Base-by-base conservation (phyloP, 1,140 invertebrate genomes). In the Brachionus rubens region DNA sequence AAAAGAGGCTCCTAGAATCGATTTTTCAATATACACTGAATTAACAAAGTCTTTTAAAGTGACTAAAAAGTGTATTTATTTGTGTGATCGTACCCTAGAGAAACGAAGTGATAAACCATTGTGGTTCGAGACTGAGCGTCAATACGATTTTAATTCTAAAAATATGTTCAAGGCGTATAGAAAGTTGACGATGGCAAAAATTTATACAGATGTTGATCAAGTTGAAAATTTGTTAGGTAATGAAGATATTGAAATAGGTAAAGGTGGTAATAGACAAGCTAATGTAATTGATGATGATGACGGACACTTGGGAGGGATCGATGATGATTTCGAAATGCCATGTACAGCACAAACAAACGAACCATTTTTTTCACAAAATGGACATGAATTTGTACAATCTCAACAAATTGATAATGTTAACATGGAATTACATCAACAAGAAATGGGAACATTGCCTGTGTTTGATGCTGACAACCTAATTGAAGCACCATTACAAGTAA, bases 241-340 rank as follows among this genome's bases (percentile, higher is more conserved):
- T 54, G 68, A 72, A 14, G 68, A 72, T 40, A 54, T 54, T 24
- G 68, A 72, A 28, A 72, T 54, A 14, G 68, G 21, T 19, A 54
- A 72, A 52, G 24, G 0, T 14, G 26, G 40, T 6, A 70, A 48
- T 14, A 54, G 14, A 48, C 7, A 3, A 3, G 3, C 16, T 12
- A 41, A 30, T 72, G 19, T 16, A 12, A 26, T 41, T 16, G 68
- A 72, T 26, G 46, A 72, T 24, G 50, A 72, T 41, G 68, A 72
- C 6, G 46, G n/a, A 28, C 59, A 65, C 24, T 43, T 43, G 24
- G 59, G 59, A 43, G 59, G 59, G 3, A 65, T 65, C 19, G 59
- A 65, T 41, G 68, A 72, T 28, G 68, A 72, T 12, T 72, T 72
- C 33, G 68, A 72, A 48, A 72, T 72, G 16, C 68, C 68, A 3